phyloP scores from a whole-genome alignment of 2,888 invertebrate genomes.

The Abrostola triplasia region DNA sequence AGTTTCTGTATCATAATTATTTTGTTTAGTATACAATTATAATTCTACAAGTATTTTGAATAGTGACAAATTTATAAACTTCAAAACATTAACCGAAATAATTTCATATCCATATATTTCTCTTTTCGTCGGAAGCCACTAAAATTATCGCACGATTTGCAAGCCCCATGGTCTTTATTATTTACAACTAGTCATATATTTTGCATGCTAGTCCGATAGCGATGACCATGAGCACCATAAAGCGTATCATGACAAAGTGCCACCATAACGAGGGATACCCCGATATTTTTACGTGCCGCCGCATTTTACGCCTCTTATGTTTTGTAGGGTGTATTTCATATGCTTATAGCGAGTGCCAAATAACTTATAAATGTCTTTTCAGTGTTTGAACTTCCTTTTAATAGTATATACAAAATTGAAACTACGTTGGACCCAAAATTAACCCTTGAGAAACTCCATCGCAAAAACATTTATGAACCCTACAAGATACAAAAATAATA shows the following conservation, averaged over 20 bases:
- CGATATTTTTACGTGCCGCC: conserved; percentile 75
- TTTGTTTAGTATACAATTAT: neutral
- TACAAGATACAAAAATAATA: no score
- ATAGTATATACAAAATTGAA: neutral
- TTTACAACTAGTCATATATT: conserved; percentile 55
- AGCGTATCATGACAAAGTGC: conserved; percentile 78
- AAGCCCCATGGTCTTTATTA: conserved; percentile 39
- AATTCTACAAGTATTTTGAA: neutral
- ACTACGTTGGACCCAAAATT: neutral
- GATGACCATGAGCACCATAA: conserved; percentile 75
- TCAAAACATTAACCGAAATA: neutral
- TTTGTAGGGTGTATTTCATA: conserved; percentile 33
- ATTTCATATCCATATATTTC: neutral
- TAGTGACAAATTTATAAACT: neutral
- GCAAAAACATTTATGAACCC: neutral
- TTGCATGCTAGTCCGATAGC: conserved; percentile 55
- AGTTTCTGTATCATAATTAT: no score
- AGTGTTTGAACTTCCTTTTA: no score
- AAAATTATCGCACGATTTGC: conserved; percentile 55
- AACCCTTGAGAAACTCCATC: neutral
- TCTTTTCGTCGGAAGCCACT: conserved; percentile 34
- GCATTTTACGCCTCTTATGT: conserved; percentile 68
- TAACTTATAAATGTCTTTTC: neutral
- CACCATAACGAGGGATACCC: conserved; percentile 69
- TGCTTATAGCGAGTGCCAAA: conserved; percentile 13